These are phyloP conservation scores for Isotomurus palustris DNA, from an alignment of 2,888 invertebrate genomes.

Conservation along the genomic window DNA sequence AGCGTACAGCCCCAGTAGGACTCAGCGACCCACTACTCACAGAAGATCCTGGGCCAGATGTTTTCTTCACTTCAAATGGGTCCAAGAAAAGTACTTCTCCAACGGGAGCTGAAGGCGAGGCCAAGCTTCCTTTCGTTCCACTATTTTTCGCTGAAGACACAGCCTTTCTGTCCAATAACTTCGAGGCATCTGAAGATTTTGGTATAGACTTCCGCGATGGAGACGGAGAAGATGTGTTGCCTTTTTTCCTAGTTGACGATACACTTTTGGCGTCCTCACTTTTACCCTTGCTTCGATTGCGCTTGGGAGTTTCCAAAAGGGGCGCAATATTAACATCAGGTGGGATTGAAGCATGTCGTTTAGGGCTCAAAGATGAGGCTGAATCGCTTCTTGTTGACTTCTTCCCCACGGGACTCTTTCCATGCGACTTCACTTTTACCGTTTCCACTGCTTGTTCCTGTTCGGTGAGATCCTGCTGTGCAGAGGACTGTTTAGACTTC, in stretches of 20 bases:
- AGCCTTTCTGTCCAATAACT: no score
- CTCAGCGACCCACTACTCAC: no score
- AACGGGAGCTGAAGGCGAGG: not conserved
- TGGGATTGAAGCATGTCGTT: not conserved
- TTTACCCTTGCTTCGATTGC: constrained; percentile 10
- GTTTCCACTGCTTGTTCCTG: not conserved
- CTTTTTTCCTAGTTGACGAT: not conserved
- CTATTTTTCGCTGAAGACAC: no score
- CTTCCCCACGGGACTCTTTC: not conserved
- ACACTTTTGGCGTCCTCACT: not conserved
- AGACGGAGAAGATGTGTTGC: no score
- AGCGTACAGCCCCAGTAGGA: no score
- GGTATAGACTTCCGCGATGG: no score
- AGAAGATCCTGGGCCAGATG: no score
- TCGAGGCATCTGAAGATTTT: no score
- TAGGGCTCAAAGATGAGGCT: not conserved
- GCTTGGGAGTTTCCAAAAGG: not conserved
- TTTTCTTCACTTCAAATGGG: no score
- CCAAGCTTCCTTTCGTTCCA: not conserved
- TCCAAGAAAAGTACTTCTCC: no score
- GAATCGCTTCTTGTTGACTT: not conserved
- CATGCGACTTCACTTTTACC: not conserved
- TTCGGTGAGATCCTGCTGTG: not conserved
- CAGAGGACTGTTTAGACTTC: constrained; percentile 3
- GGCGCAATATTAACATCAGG: no score